These are phyloP conservation scores for Enteromius fasciolatus DNA, from an alignment of 2,797 vertebrate species.

Conservation along the genomic window DNA sequence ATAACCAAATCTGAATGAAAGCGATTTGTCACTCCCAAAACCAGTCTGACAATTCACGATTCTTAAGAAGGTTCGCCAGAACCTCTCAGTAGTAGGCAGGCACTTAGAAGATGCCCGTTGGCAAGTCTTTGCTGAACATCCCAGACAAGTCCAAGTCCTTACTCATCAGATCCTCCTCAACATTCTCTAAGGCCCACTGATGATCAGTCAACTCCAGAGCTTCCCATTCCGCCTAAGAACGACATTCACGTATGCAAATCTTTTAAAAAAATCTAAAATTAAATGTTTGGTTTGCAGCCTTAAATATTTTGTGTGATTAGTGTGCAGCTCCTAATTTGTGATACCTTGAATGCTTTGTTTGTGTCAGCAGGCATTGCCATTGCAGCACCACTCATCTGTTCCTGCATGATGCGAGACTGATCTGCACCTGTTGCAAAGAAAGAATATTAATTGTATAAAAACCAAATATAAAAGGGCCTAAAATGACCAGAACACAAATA, in stretches of 20 bases:
- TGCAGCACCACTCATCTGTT: slow-evolving; percentile 98
- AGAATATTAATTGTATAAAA: slow-evolving; percentile 15
- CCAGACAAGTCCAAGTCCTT: slow-evolving; percentile 95
- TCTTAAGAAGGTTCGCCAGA: slow-evolving; percentile 21
- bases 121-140: slow-evolving; percentile 97
- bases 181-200: slow-evolving; percentile 95
- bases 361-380: slow-evolving; percentile 99
- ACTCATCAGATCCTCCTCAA: slow-evolving; percentile 97
- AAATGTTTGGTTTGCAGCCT: no score
- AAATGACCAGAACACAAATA: neutral
- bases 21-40: slow-evolving; percentile 28
- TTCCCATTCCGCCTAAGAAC: slow-evolving; percentile 93
- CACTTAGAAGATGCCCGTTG: slow-evolving; percentile 92
- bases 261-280: neutral
- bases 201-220: slow-evolving; percentile 96
- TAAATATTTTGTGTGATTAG: neutral
- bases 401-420: slow-evolving; percentile 98
- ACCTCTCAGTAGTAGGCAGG: slow-evolving; percentile 49
- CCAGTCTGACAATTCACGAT: slow-evolving; percentile 29
- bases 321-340: neutral
- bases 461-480: neutral
- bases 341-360: slow-evolving; percentile 99
- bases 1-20: neutral
- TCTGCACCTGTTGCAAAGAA: slow-evolving; percentile 82
- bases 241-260: neutral